Evolutionary conservation across 2,113 vertebrate genomes (phyloP), one percentile per base, ranked within the genome.

Genomic region (Lepus timidus): DNA sequence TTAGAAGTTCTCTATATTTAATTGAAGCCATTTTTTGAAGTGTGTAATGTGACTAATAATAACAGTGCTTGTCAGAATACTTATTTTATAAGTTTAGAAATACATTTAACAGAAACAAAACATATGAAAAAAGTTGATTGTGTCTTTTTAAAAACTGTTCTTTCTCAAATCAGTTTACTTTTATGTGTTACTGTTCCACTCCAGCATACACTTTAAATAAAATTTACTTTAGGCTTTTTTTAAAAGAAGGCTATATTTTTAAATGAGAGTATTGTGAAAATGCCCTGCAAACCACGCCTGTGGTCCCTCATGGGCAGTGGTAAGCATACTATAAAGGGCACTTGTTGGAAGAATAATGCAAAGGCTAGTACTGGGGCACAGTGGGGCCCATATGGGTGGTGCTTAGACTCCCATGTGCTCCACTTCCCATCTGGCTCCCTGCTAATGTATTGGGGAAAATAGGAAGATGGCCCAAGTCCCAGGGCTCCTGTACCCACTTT

Each of bases 291-390:
- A 14, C 12, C 25, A 82, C 91, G 79, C 61, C 87, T 87, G 76
- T 95, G 89, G 70, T 39, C 9, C 73, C 92, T 96, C 90, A 4
- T 73, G 86, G 94, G 92, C 61, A 88, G 90, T 93, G 85, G 96
- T 95, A 95, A 96, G 98, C 96, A 91, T 58, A 67, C 20, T 81
- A 67, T 76, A 85, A 95, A 93, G 92, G 84, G 62, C 93, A 82
- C 79, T 52, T 90, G 91, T 95, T 70, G 55, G 96, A 96, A 4
- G 81, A 89, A 95, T 44, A 44, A 44, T 44, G 44, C 44, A 44
- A 6, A 5, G 44, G 44, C 44, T 44, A 6, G 44, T 44, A 58
- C 19, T 58, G 55, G 14, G 55, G 55, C 55, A 58, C 55, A 58
- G 55, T 17, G 17, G 12, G 55, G 55, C 55, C 55, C 55, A 58